Evolutionary conservation across 2,888 invertebrate species (phyloP).

Genomic region (Subacronicta megacephala): DNA sequence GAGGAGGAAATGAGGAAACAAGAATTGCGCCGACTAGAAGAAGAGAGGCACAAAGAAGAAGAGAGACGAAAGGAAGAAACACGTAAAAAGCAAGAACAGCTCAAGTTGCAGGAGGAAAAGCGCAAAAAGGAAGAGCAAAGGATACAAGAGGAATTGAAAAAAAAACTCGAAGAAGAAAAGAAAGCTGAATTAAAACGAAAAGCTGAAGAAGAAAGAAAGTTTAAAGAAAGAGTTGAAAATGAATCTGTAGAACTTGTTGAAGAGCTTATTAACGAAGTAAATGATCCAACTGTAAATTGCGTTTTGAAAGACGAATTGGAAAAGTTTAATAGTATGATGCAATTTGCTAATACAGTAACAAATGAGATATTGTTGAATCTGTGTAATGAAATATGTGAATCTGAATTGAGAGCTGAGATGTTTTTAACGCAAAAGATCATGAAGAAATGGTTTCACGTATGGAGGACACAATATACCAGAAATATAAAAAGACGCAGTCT

Average conservation of each 20-base stretch:
- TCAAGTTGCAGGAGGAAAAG: conserved; percentile 65
- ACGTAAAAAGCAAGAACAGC: conserved; percentile 54
- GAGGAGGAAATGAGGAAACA: conserved; percentile 60
- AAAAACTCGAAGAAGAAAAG: conserved; percentile 75
- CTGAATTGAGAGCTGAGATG: conserved; percentile 79
- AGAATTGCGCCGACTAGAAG: conserved; percentile 57
- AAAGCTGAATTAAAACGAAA: conserved; percentile 74
- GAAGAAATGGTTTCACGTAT: conserved; percentile 79
- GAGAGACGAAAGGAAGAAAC: conserved; percentile 57
- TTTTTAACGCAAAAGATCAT: conserved; percentile 74
- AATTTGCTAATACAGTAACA: conserved; percentile 66
- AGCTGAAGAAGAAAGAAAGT: conserved; percentile 72
- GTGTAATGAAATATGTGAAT: conserved; percentile 71
- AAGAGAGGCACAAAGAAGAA: conserved; percentile 55
- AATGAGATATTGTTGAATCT: conserved; percentile 74
- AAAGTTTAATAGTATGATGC: conserved; percentile 67
- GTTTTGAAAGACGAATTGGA: conserved; percentile 75
- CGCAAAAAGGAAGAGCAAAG: conserved; percentile 73
- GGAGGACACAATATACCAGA: conserved; percentile 74
- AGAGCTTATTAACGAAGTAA: conserved; percentile 74
- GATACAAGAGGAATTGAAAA: conserved; percentile 72
- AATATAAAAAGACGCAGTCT: conserved; percentile 77
- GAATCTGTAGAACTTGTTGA: conserved; percentile 74
- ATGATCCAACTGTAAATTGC: conserved; percentile 66
- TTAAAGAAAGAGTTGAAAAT: conserved; percentile 75